phyloP scores from a whole-genome alignment of 2,797 vertebrate species.

The Mallotus villosus region DNA sequence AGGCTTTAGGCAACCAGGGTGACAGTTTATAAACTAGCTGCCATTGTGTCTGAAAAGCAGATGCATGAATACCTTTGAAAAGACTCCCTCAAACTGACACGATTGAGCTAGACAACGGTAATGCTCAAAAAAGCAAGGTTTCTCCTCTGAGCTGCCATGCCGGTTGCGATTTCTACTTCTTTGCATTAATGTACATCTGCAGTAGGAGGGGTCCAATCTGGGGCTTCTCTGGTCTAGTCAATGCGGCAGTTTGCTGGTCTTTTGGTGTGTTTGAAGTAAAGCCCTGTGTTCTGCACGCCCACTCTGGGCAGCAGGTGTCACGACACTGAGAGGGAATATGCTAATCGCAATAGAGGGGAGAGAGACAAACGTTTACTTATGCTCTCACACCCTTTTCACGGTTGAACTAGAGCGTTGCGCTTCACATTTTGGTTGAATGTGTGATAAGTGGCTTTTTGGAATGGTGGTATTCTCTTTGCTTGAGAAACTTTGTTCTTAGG shows the following conservation, averaged over 20 bases:
- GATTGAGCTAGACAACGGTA: conserved; percentile 93
- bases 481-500: conserved; percentile 10
- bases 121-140: conserved; percentile 83
- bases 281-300: conserved; percentile 67
- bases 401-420: not conserved
- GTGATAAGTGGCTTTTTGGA: conserved; percentile 5
- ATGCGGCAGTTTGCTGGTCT: conserved; percentile 41
- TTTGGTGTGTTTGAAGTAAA: conserved; percentile 67
- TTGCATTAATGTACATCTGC: conserved; percentile 92
- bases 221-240: conserved; percentile 57
- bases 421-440: conserved; percentile 12
- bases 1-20: conserved; percentile 84
- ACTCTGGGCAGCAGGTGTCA: conserved; percentile 66
- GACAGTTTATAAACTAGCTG: conserved; percentile 91
- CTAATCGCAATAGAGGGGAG: conserved; percentile 51
- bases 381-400: conserved; percentile 15
- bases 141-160: conserved; percentile 54
- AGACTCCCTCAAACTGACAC: conserved; percentile 93
- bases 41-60: conserved; percentile 88
- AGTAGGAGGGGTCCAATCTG: conserved; percentile 79
- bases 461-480: not conserved
- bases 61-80: conserved; percentile 97
- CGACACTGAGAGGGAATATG: conserved; percentile 48
- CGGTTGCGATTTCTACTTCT: conserved; percentile 76
- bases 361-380: conserved; percentile 26